Evolutionary conservation across 2,888 invertebrate species (phyloP), one percentile per base, ranked within the genome.

Genomic region (Autographa gamma): DNA sequence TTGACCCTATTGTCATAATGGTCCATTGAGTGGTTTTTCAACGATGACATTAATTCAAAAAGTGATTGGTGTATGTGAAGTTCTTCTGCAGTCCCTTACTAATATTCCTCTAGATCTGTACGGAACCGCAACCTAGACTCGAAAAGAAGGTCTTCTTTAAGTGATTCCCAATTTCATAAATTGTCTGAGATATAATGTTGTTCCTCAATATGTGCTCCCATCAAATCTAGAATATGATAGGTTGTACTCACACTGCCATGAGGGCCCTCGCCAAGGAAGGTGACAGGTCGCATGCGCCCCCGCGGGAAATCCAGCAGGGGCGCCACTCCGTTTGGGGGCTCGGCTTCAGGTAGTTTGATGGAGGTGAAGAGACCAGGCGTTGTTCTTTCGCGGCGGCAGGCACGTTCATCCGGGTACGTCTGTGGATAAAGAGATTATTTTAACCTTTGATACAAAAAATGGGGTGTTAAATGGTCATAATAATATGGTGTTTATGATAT

Each of bases 261-360:
- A 82, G 97, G 97, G 80, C 98, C 98, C 93, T 98, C 98, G 76
- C 98, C 98, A 64, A 98, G 96, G 90, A 98, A 98, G 91, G 98
- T 98, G 76, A 98, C 95, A 84, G 98, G 97, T 89, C 98, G 96
- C 86, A 98, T 96, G 92, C 98, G 97, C 94, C 98, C 98, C 90
- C 98, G 96, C 83, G 98, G 98, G 91, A 98, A 97, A 90, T 98
- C 98, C 85, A 97, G 96, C 89, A 97, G 96, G 90, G 96, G 96
- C 88, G 97, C 96, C 86, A 96, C 96, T 76, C 96, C 96, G 92
- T 97, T 97, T 92, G 97, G 96, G 88, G 97, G 97, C 88, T 96
- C 96, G 67, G 97, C 97, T 86, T 97, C 97, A 41, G 97, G 97
- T 81, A 97, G 95, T 91, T 97, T 97, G 88, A 97, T 96, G 59